These are phyloP conservation scores for Tiphia femorata DNA, from an alignment of 2,888 invertebrate genomes.

Conservation along the genomic window DNA sequence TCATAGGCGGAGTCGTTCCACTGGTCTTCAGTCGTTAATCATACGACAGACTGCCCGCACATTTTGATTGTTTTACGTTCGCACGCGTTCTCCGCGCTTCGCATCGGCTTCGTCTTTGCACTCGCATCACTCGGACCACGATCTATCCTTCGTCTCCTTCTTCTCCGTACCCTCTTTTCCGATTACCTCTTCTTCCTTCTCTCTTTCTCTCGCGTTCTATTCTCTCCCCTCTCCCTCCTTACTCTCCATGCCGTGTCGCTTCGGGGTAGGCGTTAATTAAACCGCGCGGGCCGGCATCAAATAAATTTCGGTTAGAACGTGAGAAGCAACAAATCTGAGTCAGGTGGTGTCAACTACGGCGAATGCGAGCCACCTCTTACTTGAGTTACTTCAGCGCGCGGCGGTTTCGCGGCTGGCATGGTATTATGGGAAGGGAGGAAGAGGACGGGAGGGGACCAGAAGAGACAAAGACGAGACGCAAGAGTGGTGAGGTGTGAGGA, in stretches of 20 bases:
- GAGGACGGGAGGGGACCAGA: constrained; percentile 14
- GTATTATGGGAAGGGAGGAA: constrained; percentile 34
- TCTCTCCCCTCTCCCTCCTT: background rate
- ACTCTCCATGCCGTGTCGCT: background rate
- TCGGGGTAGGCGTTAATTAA: constrained; percentile 60
- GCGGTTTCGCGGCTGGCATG: constrained; percentile 49
- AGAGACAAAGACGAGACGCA: constrained; percentile 23
- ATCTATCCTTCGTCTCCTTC: constrained; percentile 7
- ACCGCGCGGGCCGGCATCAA: constrained; percentile 62
- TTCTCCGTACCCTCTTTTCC: background rate
- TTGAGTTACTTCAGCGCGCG: constrained; percentile 55
- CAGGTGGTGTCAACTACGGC: constrained; percentile 66
- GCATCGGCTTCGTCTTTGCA: background rate
- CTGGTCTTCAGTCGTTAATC: constrained; percentile 19
- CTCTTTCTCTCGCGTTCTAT: background rate
- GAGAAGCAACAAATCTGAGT: constrained; percentile 69
- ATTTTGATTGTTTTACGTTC: constrained; percentile 30
- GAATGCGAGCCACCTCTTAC: constrained; percentile 57
- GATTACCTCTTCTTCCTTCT: constrained; percentile 5
- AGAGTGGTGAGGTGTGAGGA: constrained; percentile 6
- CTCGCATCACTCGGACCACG: too few relatives aligned
- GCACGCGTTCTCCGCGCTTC: constrained; percentile 1
- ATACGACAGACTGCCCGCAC: constrained; percentile 15
- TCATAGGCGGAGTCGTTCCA: constrained; percentile 18
- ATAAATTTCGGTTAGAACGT: constrained; percentile 69